Percentiles rank a stretch among this genome's conserved stretches.
These are phyloP conservation scores for Danio rerio DNA, from an alignment of 2,113 vertebrate species.

Conservation along the genomic window DNA sequence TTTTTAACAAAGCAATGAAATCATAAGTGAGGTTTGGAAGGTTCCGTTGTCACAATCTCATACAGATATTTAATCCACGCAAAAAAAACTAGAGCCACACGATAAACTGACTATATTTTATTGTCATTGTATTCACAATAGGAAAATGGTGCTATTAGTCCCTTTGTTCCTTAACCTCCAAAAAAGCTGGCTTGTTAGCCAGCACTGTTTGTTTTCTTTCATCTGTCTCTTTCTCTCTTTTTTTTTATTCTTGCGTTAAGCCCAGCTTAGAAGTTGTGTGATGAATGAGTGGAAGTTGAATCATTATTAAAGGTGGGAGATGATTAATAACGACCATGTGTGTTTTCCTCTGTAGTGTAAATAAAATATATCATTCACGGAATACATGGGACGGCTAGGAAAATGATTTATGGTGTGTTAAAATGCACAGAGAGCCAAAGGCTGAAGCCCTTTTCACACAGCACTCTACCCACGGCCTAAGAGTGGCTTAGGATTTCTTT, in stretches of 20 bases:
- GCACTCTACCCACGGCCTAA: slow-evolving; percentile 70
- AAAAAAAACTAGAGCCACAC: slow-evolving; percentile 16
- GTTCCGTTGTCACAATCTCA: neutral
- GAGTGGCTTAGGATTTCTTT: slow-evolving; percentile 67
- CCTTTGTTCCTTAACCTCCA: slow-evolving; percentile 60
- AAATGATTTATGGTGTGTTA: slow-evolving; percentile 84
- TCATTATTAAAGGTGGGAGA: slow-evolving; percentile 86
- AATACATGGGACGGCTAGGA: slow-evolving; percentile 76
- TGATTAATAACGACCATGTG: slow-evolving; percentile 88
- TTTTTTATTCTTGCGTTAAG: slow-evolving; percentile 65
- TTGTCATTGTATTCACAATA: slow-evolving; percentile 22
- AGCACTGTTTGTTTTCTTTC: slow-evolving; percentile 72
- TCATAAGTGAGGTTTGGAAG: neutral
- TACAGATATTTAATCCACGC: neutral
- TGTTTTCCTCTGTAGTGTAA: slow-evolving; percentile 86
- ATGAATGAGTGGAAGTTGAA: slow-evolving; percentile 85
- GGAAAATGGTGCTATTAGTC: slow-evolving; percentile 61
- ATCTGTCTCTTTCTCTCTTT: slow-evolving; percentile 42
- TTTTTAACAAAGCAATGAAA: slow-evolving; percentile 14
- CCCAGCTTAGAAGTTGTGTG: slow-evolving; percentile 79
- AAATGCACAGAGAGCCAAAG: slow-evolving; percentile 84
- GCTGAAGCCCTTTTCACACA: slow-evolving; percentile 78
- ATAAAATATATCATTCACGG: slow-evolving; percentile 92
- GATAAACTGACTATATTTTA: slow-evolving; percentile 52
- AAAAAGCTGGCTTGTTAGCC: slow-evolving; percentile 71